Conservation (phyloP, 2,888 invertebrate species). For the Trypoxylon attenuatum region DNA sequence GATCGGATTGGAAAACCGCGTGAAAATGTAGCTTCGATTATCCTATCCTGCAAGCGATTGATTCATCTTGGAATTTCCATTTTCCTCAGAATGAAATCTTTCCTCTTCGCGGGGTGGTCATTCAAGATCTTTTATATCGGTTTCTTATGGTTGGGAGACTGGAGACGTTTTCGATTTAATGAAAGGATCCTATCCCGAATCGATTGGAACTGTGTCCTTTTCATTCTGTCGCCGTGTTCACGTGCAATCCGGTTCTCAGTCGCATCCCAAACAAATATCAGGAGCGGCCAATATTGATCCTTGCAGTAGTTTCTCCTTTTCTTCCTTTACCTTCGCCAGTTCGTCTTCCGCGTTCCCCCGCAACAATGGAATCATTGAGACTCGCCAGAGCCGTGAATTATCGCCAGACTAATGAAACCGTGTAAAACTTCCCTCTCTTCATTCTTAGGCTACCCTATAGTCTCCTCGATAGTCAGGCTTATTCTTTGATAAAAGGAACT, state of each 20-base stretch:
- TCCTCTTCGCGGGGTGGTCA: constrained; percentile 12
- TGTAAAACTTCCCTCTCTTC: too few species aligned
- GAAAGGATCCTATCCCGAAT: constrained; percentile 46
- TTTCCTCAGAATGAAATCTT: constrained; percentile 13
- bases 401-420: constrained; percentile 39
- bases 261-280: constrained; percentile 61
- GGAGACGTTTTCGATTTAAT: constrained; percentile 48
- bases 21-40: not conserved
- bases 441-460: not conserved
- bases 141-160: constrained; percentile 1
- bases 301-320: constrained; percentile 38
- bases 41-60: constrained; percentile 7
- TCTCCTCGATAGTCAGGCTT: not conserved
- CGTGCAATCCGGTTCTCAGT: constrained; percentile 48
- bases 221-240: constrained; percentile 34
- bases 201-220: constrained; percentile 47
- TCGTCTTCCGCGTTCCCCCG: constrained; percentile 21
- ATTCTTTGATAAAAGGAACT: too few species aligned
- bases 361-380: constrained; percentile 26
- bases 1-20: too few species aligned
- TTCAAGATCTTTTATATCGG: constrained; percentile 20
- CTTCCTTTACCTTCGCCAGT: constrained; percentile 39
- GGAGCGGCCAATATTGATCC: constrained; percentile 59
- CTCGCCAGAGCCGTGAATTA: constrained; percentile 28
- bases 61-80: constrained; percentile 10